phyloP scores from a whole-genome alignment of 2,113 vertebrate species.

The Anhinga rufa region DNA sequence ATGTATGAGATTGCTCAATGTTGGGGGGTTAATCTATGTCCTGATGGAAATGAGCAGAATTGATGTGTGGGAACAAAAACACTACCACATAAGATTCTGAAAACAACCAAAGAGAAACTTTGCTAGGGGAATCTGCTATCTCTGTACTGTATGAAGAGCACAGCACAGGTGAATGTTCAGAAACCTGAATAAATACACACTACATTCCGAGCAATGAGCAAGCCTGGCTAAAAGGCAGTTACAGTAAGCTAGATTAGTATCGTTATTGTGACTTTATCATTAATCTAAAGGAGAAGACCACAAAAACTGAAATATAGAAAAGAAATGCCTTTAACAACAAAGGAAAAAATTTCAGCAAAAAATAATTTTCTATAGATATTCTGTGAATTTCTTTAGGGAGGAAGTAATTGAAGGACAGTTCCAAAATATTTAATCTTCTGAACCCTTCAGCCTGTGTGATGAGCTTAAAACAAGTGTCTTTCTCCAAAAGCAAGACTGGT shows the following conservation, averaged over 20 bases:
- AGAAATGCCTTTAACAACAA: not conserved
- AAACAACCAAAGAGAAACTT: not conserved
- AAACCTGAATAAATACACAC: not conserved
- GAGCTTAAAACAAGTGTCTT: not conserved
- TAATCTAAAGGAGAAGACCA: not conserved
- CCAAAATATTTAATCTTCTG: not conserved
- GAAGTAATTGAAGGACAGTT: not conserved
- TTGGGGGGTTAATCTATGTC: not conserved
- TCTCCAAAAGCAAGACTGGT: not conserved
- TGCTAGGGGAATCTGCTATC: not conserved
- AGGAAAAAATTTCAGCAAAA: not conserved
- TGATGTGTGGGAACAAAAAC: not conserved
- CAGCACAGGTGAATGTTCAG: rapidly evolving
- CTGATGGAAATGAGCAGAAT: not conserved
- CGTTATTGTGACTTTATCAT: not conserved
- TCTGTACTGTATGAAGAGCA: not conserved
- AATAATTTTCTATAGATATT: not conserved
- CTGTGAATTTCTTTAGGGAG: not conserved
- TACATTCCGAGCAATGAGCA: not conserved
- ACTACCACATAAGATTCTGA: not conserved
- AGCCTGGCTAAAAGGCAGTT: not conserved
- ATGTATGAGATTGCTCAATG: not conserved
- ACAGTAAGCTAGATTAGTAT: not conserved
- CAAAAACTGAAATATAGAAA: not conserved
- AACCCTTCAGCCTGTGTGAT: not conserved